phyloP scores from a whole-genome alignment of 2,113 vertebrate species.

The Caranx ignobilis region DNA sequence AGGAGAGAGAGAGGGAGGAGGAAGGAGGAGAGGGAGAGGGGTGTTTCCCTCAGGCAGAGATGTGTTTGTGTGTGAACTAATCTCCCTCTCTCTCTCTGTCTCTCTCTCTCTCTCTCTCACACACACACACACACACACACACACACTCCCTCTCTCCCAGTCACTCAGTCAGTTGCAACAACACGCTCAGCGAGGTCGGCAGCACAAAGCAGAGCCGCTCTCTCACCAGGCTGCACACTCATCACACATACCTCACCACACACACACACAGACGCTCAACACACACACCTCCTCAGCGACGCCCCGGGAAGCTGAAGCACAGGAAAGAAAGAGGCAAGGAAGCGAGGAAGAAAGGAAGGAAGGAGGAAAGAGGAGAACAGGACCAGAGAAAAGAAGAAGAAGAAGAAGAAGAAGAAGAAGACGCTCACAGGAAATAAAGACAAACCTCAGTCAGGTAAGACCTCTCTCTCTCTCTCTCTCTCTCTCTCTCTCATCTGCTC shows the following conservation, averaged over 20 bases:
- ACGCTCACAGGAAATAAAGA: neutral
- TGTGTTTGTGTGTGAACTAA: slow-evolving; percentile 69
- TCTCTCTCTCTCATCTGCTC: neutral
- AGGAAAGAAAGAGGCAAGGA: neutral
- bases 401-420: slow-evolving; percentile 22
- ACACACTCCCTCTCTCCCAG: slow-evolving; percentile 32
- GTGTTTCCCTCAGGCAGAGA: slow-evolving; percentile 69
- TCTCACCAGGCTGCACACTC: slow-evolving; percentile 4
- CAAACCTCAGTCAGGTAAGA: slow-evolving; percentile 61
- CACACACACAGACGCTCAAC: slow-evolving; percentile 17
- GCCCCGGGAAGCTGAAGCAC: slow-evolving; percentile 18
- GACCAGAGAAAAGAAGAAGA: neutral
- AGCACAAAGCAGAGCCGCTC: slow-evolving; percentile 72
- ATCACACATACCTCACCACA: slow-evolving; percentile 36
- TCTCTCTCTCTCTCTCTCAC: slow-evolving; percentile 6
- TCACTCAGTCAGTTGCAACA: slow-evolving; percentile 65
- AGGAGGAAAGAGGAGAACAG: neutral
- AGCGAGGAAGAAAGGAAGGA: neutral
- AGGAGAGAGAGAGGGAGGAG: neutral
- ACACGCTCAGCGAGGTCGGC: slow-evolving; percentile 63
- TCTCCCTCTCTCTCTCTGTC: slow-evolving; percentile 42
- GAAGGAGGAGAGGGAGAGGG: slow-evolving; percentile 42
- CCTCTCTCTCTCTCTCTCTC: neutral
- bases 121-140: slow-evolving; percentile 38
- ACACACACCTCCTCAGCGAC: slow-evolving; percentile 46